Percentiles rank a stretch among this genome's conserved stretches.
Evolutionary conservation across 2,113 vertebrate genomes (phyloP).

Genomic region (Dolichallabes microphthalmus): DNA sequence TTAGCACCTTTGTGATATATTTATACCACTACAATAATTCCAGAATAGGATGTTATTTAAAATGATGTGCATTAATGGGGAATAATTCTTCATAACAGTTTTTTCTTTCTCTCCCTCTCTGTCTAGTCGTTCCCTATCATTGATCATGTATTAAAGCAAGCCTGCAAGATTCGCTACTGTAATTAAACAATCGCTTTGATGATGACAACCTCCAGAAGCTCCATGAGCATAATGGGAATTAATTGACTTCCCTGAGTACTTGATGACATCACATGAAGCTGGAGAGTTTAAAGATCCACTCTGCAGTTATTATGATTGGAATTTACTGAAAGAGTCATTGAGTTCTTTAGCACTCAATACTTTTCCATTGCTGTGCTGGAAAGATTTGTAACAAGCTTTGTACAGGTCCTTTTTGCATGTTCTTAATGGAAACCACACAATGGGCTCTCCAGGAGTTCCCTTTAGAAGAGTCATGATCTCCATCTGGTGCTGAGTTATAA

Average conservation of each 20-base stretch:
- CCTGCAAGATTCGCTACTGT: not conserved
- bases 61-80: not conserved
- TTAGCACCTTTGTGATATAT: not conserved
- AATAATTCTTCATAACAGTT: not conserved
- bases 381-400: slow-evolving; percentile 42
- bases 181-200: slow-evolving; percentile 21
- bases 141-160: not conserved
- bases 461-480: slow-evolving; percentile 23
- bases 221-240: slow-evolving; percentile 4
- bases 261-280: slow-evolving; percentile 20
- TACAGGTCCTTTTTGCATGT: slow-evolving; percentile 24
- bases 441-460: slow-evolving; percentile 13
- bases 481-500: slow-evolving; percentile 12
- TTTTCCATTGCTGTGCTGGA: slow-evolving; percentile 50
- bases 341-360: slow-evolving; percentile 28
- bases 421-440: slow-evolving; percentile 6
- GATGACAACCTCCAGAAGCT: slow-evolving; percentile 14
- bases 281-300: slow-evolving; percentile 16
- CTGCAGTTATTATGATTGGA: slow-evolving; percentile 21
- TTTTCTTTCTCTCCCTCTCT: not conserved
- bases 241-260: not conserved
- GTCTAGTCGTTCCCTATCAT: not conserved
- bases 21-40: not conserved
- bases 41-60: not conserved
- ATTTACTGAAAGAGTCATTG: slow-evolving; percentile 20